A percentile compares a stretch with the other conserved stretches of the same genome.
Conservation (phyloP, 2,888 invertebrate species). For the Drosophila percnosoma region DNA sequence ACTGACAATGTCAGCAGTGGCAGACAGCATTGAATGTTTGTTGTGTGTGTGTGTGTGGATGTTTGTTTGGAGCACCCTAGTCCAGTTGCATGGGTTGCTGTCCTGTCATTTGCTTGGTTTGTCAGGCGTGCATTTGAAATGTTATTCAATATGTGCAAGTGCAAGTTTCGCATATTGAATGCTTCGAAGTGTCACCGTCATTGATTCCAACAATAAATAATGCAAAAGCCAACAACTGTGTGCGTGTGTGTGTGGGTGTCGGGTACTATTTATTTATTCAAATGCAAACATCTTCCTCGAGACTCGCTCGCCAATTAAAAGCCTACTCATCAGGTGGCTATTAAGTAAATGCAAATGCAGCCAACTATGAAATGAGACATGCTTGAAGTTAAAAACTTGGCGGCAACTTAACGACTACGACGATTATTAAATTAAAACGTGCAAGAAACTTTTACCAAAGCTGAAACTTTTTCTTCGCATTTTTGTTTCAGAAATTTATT, state of each 20-base stretch:
- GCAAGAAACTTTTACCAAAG: constrained; percentile 59
- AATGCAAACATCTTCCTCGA: constrained; percentile 8
- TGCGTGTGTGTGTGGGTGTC: constrained; percentile 3
- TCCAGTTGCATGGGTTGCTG: constrained; percentile 37
- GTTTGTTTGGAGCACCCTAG: constrained; percentile 27
- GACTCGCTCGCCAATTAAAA: constrained; percentile 58
- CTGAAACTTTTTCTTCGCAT: constrained; percentile 36
- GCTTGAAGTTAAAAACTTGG: constrained; percentile 40
- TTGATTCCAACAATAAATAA: constrained; percentile 74
- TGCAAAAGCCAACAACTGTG: constrained; percentile 69
- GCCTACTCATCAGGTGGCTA: constrained; percentile 44
- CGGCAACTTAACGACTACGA: constrained; percentile 60
- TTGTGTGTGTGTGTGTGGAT: constrained; percentile 8
- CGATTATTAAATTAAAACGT: constrained; percentile 82
- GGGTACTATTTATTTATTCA: constrained; percentile 68
- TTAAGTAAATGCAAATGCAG: constrained; percentile 61
- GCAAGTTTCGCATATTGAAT: constrained; percentile 61
- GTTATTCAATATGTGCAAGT: constrained; percentile 65
- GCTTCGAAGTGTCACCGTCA: constrained; percentile 69
- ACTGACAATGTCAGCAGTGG: constrained; percentile 62
- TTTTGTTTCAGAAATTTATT: constrained; percentile 3
- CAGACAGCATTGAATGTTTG: constrained; percentile 24
- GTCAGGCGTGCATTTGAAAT: constrained; percentile 71
- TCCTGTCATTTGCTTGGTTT: constrained; percentile 60
- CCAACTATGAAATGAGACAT: constrained; percentile 30